A percentile compares a stretch with the other conserved stretches of the same genome.
Evolutionary conservation across 2,888 invertebrate genomes (phyloP).

Genomic region (Tetropium fuscum): DNA sequence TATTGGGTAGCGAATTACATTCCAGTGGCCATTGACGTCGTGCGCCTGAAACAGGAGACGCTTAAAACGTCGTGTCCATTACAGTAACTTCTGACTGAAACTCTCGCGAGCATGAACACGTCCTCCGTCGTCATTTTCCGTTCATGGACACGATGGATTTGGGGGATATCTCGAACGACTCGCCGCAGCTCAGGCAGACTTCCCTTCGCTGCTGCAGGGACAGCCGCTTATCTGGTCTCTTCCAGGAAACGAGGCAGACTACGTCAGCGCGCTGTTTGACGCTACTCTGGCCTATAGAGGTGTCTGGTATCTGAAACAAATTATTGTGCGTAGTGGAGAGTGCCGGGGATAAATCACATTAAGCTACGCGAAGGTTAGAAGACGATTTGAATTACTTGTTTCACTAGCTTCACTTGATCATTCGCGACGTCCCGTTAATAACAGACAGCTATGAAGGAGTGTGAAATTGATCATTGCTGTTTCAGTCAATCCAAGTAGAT

Average conservation of each 20-base stretch:
- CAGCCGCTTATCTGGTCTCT: conserved; percentile 44
- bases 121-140: conserved; percentile 36
- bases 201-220: conserved; percentile 47
- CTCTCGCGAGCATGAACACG: conserved; percentile 40
- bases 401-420: too few relatives aligned
- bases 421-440: too few relatives aligned
- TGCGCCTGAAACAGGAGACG: too few relatives aligned
- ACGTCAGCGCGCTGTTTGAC: conserved; percentile 49
- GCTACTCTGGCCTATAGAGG: conserved; percentile 44
- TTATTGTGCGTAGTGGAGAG: too few relatives aligned
- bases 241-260: conserved; percentile 59
- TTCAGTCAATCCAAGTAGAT: too few relatives aligned
- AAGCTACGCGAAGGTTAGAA: too few relatives aligned
- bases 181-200: conserved; percentile 56
- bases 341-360: too few relatives aligned
- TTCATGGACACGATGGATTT: conserved; percentile 33
- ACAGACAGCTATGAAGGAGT: too few relatives aligned
- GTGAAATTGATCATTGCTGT: too few relatives aligned
- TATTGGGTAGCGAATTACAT: too few relatives aligned
- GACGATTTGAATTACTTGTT: too few relatives aligned
- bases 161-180: conserved; percentile 51
- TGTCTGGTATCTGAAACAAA: conserved; percentile 42
- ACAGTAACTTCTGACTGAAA: conserved; percentile 35
- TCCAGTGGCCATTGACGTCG: too few relatives aligned
- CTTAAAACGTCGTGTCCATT: conserved; percentile 40